These are phyloP conservation scores for Actinopyga echinites DNA, from an alignment of 53 echinoderm and acorn worm genomes.

Conservation along the genomic window DNA sequence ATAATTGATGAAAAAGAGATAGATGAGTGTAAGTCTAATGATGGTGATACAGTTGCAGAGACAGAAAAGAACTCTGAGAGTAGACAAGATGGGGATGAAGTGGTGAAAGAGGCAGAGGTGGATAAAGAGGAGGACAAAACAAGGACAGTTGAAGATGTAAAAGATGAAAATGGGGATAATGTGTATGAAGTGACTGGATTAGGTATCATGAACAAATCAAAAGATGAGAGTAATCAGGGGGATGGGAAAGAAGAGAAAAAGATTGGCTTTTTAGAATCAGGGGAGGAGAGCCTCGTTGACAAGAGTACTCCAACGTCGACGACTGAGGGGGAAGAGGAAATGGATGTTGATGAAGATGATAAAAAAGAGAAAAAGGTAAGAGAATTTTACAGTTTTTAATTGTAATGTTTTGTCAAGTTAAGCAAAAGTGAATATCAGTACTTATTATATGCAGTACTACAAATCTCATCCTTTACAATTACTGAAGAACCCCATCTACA, in stretches of 20 bases:
- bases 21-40: background rate
- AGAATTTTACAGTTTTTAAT: background rate
- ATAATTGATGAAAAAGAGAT: constrained; percentile 15
- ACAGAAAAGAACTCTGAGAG: background rate
- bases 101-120: no score
- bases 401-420: background rate
- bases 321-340: background rate
- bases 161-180: background rate
- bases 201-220: no score
- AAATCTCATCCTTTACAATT: no score
- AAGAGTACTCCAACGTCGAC: background rate
- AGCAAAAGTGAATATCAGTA: no score
- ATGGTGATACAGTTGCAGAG: background rate
- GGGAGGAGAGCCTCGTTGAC: background rate
- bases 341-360: constrained; percentile 1
- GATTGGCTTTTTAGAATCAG: background rate
- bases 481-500: no score
- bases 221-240: background rate
- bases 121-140: background rate
- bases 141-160: background rate
- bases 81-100: background rate
- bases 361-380: constrained; percentile 13
- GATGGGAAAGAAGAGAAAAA: background rate
- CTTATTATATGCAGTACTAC: no score
- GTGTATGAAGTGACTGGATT: background rate